Evolutionary conservation across 2,113 vertebrate species (phyloP), one percentile per base, ranked within the genome.

Genomic region (Chlamydotis undulata): DNA sequence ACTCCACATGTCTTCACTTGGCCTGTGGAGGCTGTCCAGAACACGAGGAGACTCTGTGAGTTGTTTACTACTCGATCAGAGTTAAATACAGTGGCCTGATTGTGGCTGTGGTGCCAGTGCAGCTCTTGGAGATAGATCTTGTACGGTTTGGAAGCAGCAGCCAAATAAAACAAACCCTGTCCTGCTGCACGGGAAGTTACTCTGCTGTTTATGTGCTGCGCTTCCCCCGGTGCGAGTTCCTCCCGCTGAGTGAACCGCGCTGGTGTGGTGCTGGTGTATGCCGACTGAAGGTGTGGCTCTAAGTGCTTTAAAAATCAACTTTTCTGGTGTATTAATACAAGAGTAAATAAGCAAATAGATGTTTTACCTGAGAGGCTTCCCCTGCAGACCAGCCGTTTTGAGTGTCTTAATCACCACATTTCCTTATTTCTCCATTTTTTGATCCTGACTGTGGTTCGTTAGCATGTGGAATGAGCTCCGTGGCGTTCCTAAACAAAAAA

Each of bases 21-120:
- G 8, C 41, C 69, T 64, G 9, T 49, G 71, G 61, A 93, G 57
- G 7, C 35, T 83, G 55, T 37, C 74, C 93, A 89, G 65, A 73
- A 29, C 9, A 17, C 3, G 3, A 28, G 68, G 43, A 68, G 26
- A 5, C 15, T 68, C 25, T 12, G 1, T 0, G 0, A 14, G 1
- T n/a, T 47, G 45, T 87, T 89, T 73, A 37, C 33, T 75, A 4
- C 26, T 14, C 6, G 1, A 4, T 33, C 1, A 3, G 50, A 65
- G n/a, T 78, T 90, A 23, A 77, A 52, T 50, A 63, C 28, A 5
- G 41, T 77, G 89, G 45, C 31, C 25, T 7, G 2, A 3, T 45
- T 63, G 18, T 56, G 86, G 28, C 23, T 47, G 21, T 2, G 5
- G 29, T 87, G 56, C 76, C 87, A 52, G 37, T 6, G 28, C n/a